Percentiles rank a stretch among this genome's conserved stretches.
Evolutionary conservation across 2,797 vertebrate genomes (phyloP).

Genomic region (Catamblyrhynchus diadema): DNA sequence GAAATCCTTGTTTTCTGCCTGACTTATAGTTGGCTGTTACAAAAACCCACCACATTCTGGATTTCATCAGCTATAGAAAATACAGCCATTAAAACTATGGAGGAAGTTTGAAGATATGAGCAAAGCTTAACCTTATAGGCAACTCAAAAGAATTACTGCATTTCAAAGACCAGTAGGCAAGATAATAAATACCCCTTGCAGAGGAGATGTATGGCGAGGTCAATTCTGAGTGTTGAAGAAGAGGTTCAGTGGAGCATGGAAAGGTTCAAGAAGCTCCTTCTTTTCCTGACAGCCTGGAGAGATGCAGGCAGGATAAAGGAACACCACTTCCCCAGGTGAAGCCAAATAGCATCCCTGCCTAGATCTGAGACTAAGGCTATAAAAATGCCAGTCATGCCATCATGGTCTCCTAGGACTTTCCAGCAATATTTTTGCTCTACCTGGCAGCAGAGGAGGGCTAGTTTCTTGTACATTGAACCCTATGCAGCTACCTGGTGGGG

Average conservation of each 20-base stretch:
- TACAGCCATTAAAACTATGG: not conserved
- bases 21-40: not conserved
- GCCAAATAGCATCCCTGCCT: not conserved
- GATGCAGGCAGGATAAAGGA: not conserved
- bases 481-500: not conserved
- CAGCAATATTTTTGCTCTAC: not conserved
- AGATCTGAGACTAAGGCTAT: not conserved
- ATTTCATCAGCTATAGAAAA: not conserved
- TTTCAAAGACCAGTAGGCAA: not conserved
- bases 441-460: not conserved
- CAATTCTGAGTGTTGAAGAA: not conserved
- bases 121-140: not conserved
- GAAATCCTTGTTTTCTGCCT: slow-evolving; percentile 31
- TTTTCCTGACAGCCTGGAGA: not conserved
- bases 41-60: not conserved
- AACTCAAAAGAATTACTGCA: not conserved
- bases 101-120: not conserved
- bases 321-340: not conserved
- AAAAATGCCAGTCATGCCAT: not conserved
- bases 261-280: not conserved
- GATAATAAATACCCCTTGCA: not conserved
- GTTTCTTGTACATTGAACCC: not conserved
- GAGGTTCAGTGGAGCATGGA: not conserved
- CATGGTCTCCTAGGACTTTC: not conserved
- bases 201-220: not conserved